Percentiles rank a stretch among this genome's conserved stretches.
These are phyloP conservation scores for Panonychus citri DNA, from an alignment of 1,140 invertebrate genomes.

Conservation along the genomic window DNA sequence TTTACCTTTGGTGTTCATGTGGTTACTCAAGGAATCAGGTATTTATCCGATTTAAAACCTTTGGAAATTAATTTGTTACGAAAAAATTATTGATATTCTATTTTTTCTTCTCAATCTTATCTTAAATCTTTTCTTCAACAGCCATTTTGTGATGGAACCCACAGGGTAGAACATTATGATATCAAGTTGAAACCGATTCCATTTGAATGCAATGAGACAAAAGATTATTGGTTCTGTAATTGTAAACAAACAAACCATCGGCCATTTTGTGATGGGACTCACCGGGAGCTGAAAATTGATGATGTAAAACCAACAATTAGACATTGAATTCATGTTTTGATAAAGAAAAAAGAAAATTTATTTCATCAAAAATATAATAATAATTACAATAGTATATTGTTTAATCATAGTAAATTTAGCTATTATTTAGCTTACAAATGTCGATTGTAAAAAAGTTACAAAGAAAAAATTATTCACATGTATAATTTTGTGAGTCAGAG, in stretches of 20 bases:
- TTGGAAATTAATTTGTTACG: too few relatives aligned
- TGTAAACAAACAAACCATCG: slow-evolving; percentile 85
- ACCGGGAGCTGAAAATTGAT: slow-evolving; percentile 23
- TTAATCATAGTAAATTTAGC: too few relatives aligned
- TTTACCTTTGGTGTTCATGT: slow-evolving; percentile 82
- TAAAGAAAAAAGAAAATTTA: too few relatives aligned
- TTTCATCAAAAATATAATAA: too few relatives aligned
- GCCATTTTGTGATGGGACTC: slow-evolving; percentile 94
- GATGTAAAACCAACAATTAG: not conserved
- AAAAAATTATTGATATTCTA: too few relatives aligned
- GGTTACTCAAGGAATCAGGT: slow-evolving; percentile 63
- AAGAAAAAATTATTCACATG: too few relatives aligned
- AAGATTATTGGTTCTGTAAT: slow-evolving; percentile 92
- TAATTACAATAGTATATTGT: too few relatives aligned
- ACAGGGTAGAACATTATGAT: slow-evolving; percentile 43
- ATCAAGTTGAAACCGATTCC: slow-evolving; percentile 37
- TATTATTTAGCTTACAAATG: too few relatives aligned
- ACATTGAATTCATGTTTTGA: not conserved
- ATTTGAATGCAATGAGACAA: slow-evolving; percentile 61
- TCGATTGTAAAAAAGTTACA: too few relatives aligned
- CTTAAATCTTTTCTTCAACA: slow-evolving; percentile 23
- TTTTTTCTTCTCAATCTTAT: not conserved
- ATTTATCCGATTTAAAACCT: slow-evolving; percentile 14
- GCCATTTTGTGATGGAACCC: slow-evolving; percentile 82
- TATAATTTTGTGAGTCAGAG: too few relatives aligned